Percentiles rank a stretch among this genome's conserved stretches.
phyloP scores from a whole-genome alignment of 1,140 invertebrate genomes.

The Rhagoletis zephyria region DNA sequence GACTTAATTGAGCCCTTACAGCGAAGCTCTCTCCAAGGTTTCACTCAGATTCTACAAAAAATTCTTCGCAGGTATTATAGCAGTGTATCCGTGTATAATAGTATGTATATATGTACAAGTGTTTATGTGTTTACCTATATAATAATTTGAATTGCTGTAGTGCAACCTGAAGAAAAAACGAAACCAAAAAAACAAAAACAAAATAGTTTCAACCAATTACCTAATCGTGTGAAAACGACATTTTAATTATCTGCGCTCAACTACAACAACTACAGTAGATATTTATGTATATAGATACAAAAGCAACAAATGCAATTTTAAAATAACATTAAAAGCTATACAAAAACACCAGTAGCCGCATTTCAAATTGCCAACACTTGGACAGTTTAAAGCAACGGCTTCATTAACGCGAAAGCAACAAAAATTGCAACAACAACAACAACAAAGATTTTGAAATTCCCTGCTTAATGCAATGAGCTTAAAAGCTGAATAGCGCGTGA shows the following conservation, averaged over 20 bases:
- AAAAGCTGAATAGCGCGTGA: conserved; percentile 46
- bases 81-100: no score
- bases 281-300: not conserved
- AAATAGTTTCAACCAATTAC: conserved; percentile 39
- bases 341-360: conserved; percentile 46
- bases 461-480: conserved; percentile 36
- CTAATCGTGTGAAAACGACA: conserved; percentile 46
- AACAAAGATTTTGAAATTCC: not conserved
- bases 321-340: conserved; percentile 47
- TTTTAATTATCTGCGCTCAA: conserved; percentile 36
- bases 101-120: no score
- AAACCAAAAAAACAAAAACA: not conserved
- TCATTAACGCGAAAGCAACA: conserved; percentile 32
- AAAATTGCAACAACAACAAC: not conserved
- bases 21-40: no score
- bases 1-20: no score
- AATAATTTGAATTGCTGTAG: no score
- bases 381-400: conserved; percentile 21
- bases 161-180: not conserved
- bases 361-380: conserved; percentile 43
- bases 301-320: conserved; percentile 32
- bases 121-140: no score
- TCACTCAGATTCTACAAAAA: no score
- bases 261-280: not conserved
- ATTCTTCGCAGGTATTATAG: no score